Evolutionary conservation across 2,888 invertebrate species (phyloP).

Genomic region (Blastobasis lacticolella): DNA sequence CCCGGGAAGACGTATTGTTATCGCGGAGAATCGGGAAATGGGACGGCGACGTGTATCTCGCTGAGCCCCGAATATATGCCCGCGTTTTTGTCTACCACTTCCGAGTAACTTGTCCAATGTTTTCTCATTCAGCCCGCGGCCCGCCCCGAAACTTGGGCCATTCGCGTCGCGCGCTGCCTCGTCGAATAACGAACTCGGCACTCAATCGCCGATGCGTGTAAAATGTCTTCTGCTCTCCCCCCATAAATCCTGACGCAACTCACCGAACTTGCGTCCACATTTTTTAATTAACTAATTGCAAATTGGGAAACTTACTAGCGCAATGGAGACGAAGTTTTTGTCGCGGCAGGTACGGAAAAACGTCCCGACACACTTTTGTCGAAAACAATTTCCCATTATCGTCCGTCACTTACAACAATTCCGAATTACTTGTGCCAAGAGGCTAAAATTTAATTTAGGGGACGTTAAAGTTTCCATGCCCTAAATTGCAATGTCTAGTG

Average conservation of each 20-base stretch:
- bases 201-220: conserved; percentile 63
- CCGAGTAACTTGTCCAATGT: conserved; percentile 60
- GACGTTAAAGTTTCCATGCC: too few species aligned
- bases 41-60: conserved; percentile 47
- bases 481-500: too few species aligned
- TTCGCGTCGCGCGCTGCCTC: conserved; percentile 57
- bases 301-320: conserved; percentile 56
- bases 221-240: conserved; percentile 51
- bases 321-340: conserved; percentile 30
- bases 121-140: conserved; percentile 59
- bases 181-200: conserved; percentile 56
- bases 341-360: conserved; percentile 37
- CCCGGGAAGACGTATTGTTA: conserved; percentile 24
- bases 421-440: conserved; percentile 1
- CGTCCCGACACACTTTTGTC: conserved; percentile 36
- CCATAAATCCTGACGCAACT: conserved; percentile 39
- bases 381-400: conserved; percentile 30
- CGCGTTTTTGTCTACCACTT: conserved; percentile 60
- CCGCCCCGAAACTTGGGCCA: conserved; percentile 59
- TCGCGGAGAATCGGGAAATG: conserved; percentile 31
- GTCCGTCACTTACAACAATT: not conserved
- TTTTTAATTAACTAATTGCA: conserved; percentile 61
- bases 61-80: conserved; percentile 45
- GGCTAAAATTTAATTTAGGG: not conserved
- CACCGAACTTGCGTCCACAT: conserved; percentile 14